These are phyloP conservation scores for Cheirogaleus major DNA, from an alignment of 2,797 vertebrate genomes.

Conservation along the genomic window DNA sequence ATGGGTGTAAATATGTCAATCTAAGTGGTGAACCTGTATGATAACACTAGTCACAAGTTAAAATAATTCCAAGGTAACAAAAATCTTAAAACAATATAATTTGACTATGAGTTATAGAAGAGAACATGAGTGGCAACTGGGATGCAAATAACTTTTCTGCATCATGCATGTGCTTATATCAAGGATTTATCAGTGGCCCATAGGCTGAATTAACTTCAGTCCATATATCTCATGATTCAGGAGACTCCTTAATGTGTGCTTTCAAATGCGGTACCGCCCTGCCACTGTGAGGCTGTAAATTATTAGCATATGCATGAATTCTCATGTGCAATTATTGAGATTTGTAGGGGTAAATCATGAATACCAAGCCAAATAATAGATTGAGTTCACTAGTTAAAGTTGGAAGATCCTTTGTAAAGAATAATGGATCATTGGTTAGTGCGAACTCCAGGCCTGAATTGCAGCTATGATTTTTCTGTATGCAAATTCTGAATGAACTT, in stretches of 20 bases:
- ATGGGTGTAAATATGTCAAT: neutral
- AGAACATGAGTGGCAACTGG: neutral
- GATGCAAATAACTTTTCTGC: neutral
- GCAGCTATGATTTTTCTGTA: neutral
- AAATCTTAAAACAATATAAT: conserved; percentile 14
- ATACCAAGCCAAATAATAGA: neutral
- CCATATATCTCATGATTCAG: neutral
- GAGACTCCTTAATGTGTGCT: neutral
- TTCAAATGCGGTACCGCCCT: neutral
- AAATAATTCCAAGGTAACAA: conserved; percentile 38
- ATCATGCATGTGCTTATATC: neutral
- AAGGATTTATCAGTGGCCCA: neutral
- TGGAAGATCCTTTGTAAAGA: neutral
- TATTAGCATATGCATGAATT: neutral
- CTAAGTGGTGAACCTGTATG: neutral
- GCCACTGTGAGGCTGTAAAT: neutral
- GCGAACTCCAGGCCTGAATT: neutral
- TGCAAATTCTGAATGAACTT: neutral
- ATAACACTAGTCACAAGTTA: conserved; percentile 18
- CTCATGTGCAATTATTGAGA: neutral
- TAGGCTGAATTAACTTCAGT: neutral
- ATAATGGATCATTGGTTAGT: neutral
- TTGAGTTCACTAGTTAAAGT: neutral
- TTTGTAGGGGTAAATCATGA: neutral
- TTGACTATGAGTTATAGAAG: neutral